A percentile compares a stretch with the other conserved stretches of the same genome.
phyloP scores from a whole-genome alignment of 92 coral and sea anemone genomes.

The Diadumene lineata region DNA sequence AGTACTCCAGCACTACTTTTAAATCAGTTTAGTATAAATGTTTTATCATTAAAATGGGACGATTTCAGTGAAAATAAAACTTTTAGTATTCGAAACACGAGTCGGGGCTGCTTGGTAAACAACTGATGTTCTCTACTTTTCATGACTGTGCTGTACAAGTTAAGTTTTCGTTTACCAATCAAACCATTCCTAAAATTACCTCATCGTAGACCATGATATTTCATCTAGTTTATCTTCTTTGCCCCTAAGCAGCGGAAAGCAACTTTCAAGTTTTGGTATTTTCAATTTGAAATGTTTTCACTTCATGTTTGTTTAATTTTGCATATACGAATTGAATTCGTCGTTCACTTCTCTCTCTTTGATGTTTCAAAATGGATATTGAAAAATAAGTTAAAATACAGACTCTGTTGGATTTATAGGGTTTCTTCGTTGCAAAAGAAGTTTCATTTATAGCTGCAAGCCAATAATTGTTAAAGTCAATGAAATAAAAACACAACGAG shows the following conservation, averaged over 20 bases:
- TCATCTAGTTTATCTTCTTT: conserved; percentile 1
- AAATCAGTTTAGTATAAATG: too few species aligned
- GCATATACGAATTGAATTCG: background rate
- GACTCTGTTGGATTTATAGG: background rate
- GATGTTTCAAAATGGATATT: background rate
- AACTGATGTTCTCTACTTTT: conserved; percentile 6
- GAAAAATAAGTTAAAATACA: background rate
- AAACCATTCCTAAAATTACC: conserved; percentile 11
- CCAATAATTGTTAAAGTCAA: background rate
- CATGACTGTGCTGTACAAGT: background rate
- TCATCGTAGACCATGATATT: background rate
- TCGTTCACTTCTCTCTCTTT: background rate
- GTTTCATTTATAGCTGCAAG: too few species aligned
- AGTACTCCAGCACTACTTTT: background rate
- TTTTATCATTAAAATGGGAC: too few species aligned
- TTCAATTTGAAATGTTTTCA: background rate
- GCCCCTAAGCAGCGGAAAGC: conserved; percentile 7
- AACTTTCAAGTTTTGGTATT: background rate
- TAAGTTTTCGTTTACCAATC: conserved; percentile 3
- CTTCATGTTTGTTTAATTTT: conserved; percentile 10
- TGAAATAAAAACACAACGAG: background rate
- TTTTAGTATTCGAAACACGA: too few species aligned
- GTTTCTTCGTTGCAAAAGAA: background rate
- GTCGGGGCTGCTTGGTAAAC: conserved; percentile 11
- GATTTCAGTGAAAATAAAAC: too few species aligned